Evolutionary conservation across 2,113 vertebrate genomes (phyloP).

Genomic region (Callorhinus ursinus): DNA sequence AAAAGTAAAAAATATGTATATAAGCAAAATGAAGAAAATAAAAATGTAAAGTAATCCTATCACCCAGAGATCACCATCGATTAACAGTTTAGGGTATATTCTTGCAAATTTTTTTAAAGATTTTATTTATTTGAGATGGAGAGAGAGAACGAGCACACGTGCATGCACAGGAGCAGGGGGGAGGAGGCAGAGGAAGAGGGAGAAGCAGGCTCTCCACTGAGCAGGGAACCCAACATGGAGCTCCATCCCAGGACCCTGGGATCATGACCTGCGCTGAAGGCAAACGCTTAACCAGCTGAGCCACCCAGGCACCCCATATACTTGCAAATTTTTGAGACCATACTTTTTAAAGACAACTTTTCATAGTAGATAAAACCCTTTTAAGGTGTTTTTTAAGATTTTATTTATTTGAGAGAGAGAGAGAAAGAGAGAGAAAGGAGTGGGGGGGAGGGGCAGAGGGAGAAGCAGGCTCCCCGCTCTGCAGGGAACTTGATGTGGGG

Average conservation of each 20-base stretch:
- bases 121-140: background rate
- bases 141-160: background rate
- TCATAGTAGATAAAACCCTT: conserved; percentile 18
- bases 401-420: background rate
- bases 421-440: background rate
- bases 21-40: background rate
- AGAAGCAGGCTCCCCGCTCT: no score
- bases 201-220: background rate
- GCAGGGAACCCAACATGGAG: background rate
- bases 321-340: conserved; percentile 4
- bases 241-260: background rate
- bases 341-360: conserved; percentile 33
- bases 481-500: no score
- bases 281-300: background rate
- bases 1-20: background rate
- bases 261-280: background rate
- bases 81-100: background rate
- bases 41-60: background rate
- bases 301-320: background rate
- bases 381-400: background rate
- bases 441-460: no score
- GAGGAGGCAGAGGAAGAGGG: no score
- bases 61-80: background rate
- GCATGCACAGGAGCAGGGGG: background rate
- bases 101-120: conserved; percentile 33